Base-by-base conservation (phyloP, 2,888 invertebrate genomes). In the Boloria selene region DNA sequence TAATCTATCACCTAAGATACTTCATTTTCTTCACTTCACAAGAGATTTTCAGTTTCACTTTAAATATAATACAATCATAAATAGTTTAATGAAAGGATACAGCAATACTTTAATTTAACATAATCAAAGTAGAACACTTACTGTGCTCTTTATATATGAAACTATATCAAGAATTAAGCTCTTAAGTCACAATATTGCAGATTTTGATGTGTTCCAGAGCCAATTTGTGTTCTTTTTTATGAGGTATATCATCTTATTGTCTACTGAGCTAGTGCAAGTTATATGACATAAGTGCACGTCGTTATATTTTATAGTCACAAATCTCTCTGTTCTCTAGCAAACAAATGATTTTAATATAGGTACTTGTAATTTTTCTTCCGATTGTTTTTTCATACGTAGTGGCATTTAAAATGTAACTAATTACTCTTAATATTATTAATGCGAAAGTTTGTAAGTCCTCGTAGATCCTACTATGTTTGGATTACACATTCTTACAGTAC, bases 251-350 rank as follows among this genome's bases (percentile, higher is more conserved):
- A 74, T 75, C 74, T 76, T 78, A 81, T 82, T 80, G 79, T 80
- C 77, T 81, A 74, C 78, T 81, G 79, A 82, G 79, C 82, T 80
- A 80, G 81, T 67, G 76, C 74, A n/a, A 79, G 80, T 82, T 80
- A 85, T 83, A 82, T 83, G 77, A 80, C 79, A 79, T 78, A 38
- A 38, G 31, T 38, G 77, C 75, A 75, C 76, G 79, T 84, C 80
- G 82, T 86, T 82, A 83, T 77, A 78, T 72, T 79, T 79, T 79
- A 79, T 79, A 74, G 75, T 71, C 77, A 79, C 84, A 83, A 84
- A 84, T 84, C 83, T 82, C n/a, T 66, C 74, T 68, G 69, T 16
- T 55, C 13, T 14, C n/a, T 55, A 47, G 38, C 17, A 22, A 44
- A 52, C 13, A 44, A 10, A 52, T 26, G 42, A 4, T 38, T 42